phyloP scores from a whole-genome alignment of 2,888 invertebrate genomes.

The Zonitis immaculata region DNA sequence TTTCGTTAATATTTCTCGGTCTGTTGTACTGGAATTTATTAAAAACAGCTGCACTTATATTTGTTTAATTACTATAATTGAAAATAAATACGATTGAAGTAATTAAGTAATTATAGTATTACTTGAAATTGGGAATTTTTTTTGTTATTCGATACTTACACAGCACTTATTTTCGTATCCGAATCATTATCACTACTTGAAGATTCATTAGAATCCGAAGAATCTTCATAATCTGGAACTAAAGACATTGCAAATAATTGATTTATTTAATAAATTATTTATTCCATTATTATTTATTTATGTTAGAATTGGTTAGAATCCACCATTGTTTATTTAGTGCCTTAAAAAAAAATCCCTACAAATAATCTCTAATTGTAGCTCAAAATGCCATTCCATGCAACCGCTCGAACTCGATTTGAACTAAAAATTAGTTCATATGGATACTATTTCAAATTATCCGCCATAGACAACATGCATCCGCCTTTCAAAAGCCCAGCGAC shows the following conservation, averaged over 20 bases:
- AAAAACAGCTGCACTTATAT: slow-evolving; percentile 36
- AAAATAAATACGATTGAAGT: slow-evolving; percentile 26
- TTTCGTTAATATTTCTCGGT: slow-evolving; percentile 21
- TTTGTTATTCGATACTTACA: neutral
- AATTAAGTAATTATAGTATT: no score
- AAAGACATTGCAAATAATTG: slow-evolving; percentile 48
- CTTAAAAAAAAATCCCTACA: neutral
- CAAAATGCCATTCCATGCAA: neutral
- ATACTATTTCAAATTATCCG: no score
- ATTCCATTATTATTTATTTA: neutral
- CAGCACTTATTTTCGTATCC: neutral
- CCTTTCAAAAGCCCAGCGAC: no score
- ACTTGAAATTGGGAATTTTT: neutral
- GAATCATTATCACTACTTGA: neutral
- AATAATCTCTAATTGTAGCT: no score
- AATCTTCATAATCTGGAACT: slow-evolving; percentile 59
- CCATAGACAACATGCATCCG: no score
- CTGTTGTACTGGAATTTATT: slow-evolving; percentile 28
- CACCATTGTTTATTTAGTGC: neutral
- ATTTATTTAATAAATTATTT: neutral
- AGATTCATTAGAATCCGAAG: neutral
- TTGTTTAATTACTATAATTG: slow-evolving; percentile 45
- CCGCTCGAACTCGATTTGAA: no score
- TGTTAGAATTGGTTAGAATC: neutral
- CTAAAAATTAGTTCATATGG: no score